These are phyloP conservation scores for Drosophila nigricruria DNA, from an alignment of 2,888 invertebrate genomes.

Conservation along the genomic window DNA sequence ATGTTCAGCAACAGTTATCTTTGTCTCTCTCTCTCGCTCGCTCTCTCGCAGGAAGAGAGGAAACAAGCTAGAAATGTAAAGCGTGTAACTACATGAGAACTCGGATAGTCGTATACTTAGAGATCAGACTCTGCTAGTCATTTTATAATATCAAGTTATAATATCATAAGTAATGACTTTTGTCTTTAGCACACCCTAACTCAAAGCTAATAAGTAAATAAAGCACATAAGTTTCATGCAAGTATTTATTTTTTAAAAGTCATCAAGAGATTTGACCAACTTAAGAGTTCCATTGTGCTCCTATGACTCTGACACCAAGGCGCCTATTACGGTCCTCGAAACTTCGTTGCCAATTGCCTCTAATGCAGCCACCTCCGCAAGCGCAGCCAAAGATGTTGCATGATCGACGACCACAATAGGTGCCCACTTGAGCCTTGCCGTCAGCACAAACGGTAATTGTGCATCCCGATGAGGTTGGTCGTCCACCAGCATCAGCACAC, in stretches of 20 bases:
- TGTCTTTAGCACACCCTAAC: too few species aligned
- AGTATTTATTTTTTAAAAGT: background rate
- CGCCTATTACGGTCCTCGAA: background rate
- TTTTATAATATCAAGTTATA: too few species aligned
- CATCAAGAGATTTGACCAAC: background rate
- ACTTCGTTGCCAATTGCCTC: background rate
- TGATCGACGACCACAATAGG: conserved; percentile 3
- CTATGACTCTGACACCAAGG: background rate
- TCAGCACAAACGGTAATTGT: conserved; percentile 3
- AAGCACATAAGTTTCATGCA: background rate
- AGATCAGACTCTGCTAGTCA: too few species aligned
- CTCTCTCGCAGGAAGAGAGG: too few species aligned
- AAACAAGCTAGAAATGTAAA: too few species aligned
- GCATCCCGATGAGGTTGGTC: background rate
- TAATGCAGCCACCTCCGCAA: conserved; percentile 1
- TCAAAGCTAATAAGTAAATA: too few species aligned
- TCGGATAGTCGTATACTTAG: too few species aligned
- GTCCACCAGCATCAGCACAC: background rate
- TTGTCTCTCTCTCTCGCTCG: too few species aligned
- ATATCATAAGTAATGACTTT: too few species aligned
- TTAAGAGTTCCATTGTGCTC: background rate
- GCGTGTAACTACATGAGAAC: too few species aligned
- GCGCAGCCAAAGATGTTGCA: conserved; percentile 4
- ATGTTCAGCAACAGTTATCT: too few species aligned
- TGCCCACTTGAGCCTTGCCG: conserved; percentile 2